These are phyloP conservation scores for Cephalotes varians DNA, from an alignment of 2,888 invertebrate species.

Conservation along the genomic window DNA sequence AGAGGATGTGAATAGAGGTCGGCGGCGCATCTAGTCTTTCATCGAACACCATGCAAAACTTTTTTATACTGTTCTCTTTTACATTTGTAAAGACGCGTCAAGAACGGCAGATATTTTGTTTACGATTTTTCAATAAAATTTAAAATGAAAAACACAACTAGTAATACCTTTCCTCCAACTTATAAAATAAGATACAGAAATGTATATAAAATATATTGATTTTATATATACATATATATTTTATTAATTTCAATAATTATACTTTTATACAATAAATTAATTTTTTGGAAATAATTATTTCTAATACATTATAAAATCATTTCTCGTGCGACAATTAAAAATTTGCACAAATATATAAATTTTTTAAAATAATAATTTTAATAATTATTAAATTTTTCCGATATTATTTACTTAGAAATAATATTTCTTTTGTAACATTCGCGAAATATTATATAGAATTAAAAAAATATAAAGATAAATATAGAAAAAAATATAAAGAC, in stretches of 20 bases:
- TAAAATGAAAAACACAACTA: conserved; percentile 4
- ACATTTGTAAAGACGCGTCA: conserved; percentile 13
- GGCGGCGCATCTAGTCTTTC: conserved; percentile 80
- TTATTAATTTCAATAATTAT: background rate
- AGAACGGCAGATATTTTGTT: conserved; percentile 37
- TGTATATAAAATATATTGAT: background rate
- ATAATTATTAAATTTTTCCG: background rate
- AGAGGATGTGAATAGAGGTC: conserved; percentile 22
- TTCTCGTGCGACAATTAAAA: background rate
- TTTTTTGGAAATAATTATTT: background rate
- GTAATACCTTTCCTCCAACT: background rate
- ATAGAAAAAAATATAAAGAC: too few relatives aligned
- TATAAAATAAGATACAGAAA: background rate
- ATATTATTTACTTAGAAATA: background rate
- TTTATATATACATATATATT: background rate
- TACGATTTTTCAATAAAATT: conserved; percentile 55
- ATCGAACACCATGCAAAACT: conserved; percentile 71
- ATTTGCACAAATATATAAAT: background rate
- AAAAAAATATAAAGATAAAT: too few relatives aligned
- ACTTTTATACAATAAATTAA: background rate
- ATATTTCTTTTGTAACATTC: background rate
- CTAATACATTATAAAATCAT: background rate
- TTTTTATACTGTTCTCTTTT: conserved; percentile 43
- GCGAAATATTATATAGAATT: too few relatives aligned
- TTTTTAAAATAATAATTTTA: conserved; percentile 18